A percentile compares a stretch with the other conserved stretches of the same genome.
These are phyloP conservation scores for Morpho helenor DNA, from an alignment of 2,888 invertebrate species.

Conservation along the genomic window DNA sequence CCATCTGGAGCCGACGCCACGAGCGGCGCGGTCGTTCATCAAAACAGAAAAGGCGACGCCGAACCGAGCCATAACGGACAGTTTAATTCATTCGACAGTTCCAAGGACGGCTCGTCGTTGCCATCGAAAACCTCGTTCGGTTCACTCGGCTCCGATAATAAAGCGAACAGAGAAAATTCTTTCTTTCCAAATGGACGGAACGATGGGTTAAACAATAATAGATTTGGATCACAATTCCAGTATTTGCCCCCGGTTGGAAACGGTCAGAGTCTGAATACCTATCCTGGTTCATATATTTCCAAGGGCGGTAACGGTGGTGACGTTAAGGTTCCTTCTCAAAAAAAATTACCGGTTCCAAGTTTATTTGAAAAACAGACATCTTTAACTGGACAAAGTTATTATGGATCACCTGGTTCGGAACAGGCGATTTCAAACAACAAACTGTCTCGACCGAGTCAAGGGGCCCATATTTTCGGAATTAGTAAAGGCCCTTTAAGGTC, in stretches of 20 bases:
- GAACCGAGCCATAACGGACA: constrained; percentile 32
- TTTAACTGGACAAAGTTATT: constrained; percentile 16
- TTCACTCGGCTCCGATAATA: constrained; percentile 13
- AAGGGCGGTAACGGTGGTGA: neutral
- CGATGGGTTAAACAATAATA: constrained; percentile 17
- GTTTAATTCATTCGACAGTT: constrained; percentile 13
- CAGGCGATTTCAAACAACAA: neutral
- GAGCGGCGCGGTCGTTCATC: constrained; percentile 48
- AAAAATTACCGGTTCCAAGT: constrained; percentile 19
- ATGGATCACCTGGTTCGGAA: constrained; percentile 9
- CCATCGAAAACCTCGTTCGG: constrained; percentile 12
- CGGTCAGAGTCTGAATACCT: constrained; percentile 18
- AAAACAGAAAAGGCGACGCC: constrained; percentile 41
- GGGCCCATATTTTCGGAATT: neutral
- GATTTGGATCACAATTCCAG: constrained; percentile 36
- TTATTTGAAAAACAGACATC: neutral
- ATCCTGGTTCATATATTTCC: neutral
- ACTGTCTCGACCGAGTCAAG: neutral
- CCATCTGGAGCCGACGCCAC: constrained; percentile 42
- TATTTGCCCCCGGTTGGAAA: constrained; percentile 37
- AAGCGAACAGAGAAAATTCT: constrained; percentile 20
- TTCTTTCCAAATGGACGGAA: constrained; percentile 29
- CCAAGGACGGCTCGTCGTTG: constrained; percentile 4
- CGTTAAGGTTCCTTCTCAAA: constrained; percentile 12
- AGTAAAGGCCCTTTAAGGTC: neutral